phyloP scores from a whole-genome alignment of 2,797 vertebrate species.

The Malacoraja senta region DNA sequence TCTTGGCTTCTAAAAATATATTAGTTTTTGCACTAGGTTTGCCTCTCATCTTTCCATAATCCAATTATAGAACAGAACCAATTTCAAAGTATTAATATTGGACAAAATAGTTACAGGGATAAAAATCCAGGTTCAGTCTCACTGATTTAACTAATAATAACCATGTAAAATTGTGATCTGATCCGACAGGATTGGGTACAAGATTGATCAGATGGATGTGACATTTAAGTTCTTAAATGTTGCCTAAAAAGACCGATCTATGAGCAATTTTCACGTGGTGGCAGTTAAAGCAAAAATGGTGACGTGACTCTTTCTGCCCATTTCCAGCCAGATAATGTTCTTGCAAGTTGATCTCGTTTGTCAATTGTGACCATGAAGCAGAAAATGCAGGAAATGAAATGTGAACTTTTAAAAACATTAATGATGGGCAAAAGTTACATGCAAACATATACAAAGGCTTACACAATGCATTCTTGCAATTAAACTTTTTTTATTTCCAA shows the following conservation, averaged over 20 bases:
- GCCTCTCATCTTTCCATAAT: background rate
- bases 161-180: slow-evolving; percentile 16
- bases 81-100: background rate
- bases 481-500: background rate
- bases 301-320: background rate
- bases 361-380: background rate
- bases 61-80: background rate
- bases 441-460: background rate
- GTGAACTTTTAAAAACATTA: background rate
- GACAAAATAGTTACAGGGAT: background rate
- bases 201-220: slow-evolving; percentile 28
- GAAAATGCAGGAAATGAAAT: background rate
- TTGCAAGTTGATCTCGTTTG: background rate
- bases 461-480: background rate
- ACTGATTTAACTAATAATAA: slow-evolving; percentile 9
- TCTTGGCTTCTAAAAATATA: background rate
- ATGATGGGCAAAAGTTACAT: background rate
- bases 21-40: background rate
- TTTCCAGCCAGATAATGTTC: background rate
- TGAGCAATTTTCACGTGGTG: slow-evolving; percentile 7
- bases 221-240: slow-evolving; percentile 20
- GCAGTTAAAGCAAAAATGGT: slow-evolving; percentile 10
- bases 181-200: slow-evolving; percentile 4
- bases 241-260: background rate
- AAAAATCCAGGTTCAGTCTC: background rate